These are phyloP conservation scores for Drosophila triauraria DNA, from an alignment of 1,140 invertebrate species.

Conservation along the genomic window DNA sequence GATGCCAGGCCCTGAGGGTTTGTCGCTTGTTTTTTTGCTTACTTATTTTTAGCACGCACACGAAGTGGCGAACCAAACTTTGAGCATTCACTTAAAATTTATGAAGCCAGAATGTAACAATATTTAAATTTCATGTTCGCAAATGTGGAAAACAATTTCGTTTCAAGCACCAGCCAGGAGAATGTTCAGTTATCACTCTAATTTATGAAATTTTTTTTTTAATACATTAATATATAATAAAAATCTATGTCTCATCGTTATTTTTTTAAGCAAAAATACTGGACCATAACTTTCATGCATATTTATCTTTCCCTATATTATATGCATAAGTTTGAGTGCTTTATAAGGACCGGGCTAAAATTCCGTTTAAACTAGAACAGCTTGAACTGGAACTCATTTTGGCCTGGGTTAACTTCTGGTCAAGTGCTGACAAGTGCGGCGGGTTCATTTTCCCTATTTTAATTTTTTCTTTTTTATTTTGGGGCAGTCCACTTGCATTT, in stretches of 20 bases:
- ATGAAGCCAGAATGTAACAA: conserved; percentile 28
- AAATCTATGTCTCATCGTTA: not conserved
- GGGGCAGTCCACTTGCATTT: conserved; percentile 37
- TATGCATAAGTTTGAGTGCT: not conserved
- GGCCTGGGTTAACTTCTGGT: conserved; percentile 42
- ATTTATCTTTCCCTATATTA: conserved; percentile 5
- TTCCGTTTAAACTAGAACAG: conserved; percentile 20
- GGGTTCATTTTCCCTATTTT: conserved; percentile 1
- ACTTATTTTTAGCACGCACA: conserved; percentile 39
- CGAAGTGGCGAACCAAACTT: conserved; percentile 35
- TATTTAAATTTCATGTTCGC: conserved; percentile 33
- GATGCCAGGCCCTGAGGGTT: conserved; percentile 24
- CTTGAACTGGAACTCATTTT: conserved; percentile 24
- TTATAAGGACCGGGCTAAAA: not conserved
- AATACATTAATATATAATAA: not conserved
- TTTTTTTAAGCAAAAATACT: not conserved
- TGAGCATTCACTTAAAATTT: conserved; percentile 39
- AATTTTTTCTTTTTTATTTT: not conserved
- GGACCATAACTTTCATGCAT: not conserved
- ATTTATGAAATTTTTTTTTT: conserved; percentile 27
- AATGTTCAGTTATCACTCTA: conserved; percentile 17
- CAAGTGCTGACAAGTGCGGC: conserved; percentile 50
- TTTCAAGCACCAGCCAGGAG: not conserved
- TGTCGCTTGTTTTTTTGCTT: conserved; percentile 7
- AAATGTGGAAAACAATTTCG: conserved; percentile 20